A percentile compares a stretch with the other conserved stretches of the same genome.
Conservation (phyloP, 1,140 invertebrate species). For the Scaptodrosophila lebanonensis region DNA sequence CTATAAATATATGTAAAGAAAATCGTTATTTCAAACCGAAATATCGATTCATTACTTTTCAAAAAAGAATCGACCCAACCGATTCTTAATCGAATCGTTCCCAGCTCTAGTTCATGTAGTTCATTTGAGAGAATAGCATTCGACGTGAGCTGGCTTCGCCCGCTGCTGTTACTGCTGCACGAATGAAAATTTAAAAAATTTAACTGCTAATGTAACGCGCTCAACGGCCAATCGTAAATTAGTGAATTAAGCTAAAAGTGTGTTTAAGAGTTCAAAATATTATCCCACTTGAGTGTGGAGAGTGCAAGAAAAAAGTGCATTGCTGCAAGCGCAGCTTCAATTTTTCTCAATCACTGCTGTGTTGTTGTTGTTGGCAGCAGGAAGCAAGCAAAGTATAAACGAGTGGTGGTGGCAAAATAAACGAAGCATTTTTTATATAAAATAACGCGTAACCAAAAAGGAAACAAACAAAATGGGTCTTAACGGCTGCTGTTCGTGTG, state of each 20-base stretch:
- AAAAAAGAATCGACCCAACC: no score
- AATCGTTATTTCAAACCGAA: no score
- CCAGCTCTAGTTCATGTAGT: no score
- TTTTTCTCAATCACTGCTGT: constrained; percentile 22
- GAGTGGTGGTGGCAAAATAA: constrained; percentile 48
- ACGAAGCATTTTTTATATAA: constrained; percentile 21
- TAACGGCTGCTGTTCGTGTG: constrained; percentile 82
- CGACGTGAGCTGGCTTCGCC: no score
- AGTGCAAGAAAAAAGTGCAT: constrained; percentile 27
- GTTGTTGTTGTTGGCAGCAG: constrained; percentile 10
- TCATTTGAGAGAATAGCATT: no score
- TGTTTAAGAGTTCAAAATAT: constrained; percentile 2
- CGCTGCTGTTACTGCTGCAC: constrained; percentile 38
- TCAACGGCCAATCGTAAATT: constrained; percentile 33
- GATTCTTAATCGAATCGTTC: no score
- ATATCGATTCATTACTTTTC: no score
- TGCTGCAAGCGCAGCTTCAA: constrained; percentile 25
- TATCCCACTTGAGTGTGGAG: constrained; percentile 13
- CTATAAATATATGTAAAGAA: no score
- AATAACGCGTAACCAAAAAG: constrained; percentile 16
- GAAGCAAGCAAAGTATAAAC: constrained; percentile 9
- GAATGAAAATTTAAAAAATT: constrained; percentile 57
- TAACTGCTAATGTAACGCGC: constrained; percentile 32
- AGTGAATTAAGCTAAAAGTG: constrained; percentile 27
- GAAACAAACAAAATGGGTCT: constrained; percentile 79